These are phyloP conservation scores for Diabrotica virgifera DNA, from an alignment of 1,140 invertebrate species.

Conservation along the genomic window DNA sequence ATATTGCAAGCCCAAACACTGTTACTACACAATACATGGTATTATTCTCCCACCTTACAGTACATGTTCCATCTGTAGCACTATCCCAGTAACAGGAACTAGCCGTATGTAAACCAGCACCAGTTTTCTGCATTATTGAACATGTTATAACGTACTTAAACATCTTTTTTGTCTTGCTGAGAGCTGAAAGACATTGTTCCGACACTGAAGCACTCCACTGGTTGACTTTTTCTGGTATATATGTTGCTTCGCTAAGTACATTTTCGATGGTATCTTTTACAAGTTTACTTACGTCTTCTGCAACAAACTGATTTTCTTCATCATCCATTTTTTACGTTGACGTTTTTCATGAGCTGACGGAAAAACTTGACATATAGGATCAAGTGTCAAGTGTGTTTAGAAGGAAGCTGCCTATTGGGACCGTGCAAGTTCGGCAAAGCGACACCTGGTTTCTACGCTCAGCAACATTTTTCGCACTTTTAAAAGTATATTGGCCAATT, in stretches of 20 bases:
- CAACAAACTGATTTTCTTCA: constrained; percentile 45
- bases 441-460: too few species aligned
- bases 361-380: too few species aligned
- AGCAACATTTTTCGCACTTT: too few species aligned
- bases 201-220: constrained; percentile 95
- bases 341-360: not conserved
- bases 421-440: too few species aligned
- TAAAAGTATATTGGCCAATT: too few species aligned
- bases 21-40: constrained; percentile 93
- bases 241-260: constrained; percentile 89
- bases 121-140: constrained; percentile 98
- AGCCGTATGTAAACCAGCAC: constrained; percentile 94
- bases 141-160: constrained; percentile 90
- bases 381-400: too few species aligned
- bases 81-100: constrained; percentile 98
- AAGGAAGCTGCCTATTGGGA: too few species aligned
- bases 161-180: constrained; percentile 93
- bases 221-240: constrained; percentile 94
- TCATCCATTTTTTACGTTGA: constrained; percentile 29
- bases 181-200: constrained; percentile 83
- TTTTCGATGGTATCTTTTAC: constrained; percentile 96
- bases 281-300: constrained; percentile 87
- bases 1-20: constrained; percentile 47
- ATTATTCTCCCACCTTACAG: constrained; percentile 98
- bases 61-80: constrained; percentile 92